These are phyloP conservation scores for Drosophila borborema DNA, from an alignment of 2,888 invertebrate genomes.

Conservation along the genomic window DNA sequence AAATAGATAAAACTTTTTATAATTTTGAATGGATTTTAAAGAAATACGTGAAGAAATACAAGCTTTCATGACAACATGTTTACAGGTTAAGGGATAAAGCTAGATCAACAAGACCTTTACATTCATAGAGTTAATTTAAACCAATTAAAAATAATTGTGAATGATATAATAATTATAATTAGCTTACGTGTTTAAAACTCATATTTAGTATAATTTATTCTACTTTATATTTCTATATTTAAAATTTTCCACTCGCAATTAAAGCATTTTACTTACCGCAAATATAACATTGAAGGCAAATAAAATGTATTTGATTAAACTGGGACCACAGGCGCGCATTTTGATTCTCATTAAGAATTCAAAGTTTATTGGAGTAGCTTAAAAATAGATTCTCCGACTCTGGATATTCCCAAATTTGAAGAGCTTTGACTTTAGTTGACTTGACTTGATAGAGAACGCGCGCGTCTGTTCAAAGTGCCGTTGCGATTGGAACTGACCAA, in stretches of 20 bases:
- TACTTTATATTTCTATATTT: background rate
- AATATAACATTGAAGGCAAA: constrained; percentile 88
- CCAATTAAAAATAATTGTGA: background rate
- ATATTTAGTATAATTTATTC: background rate
- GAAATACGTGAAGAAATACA: no score
- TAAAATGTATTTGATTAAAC: constrained; percentile 87
- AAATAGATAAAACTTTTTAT: no score
- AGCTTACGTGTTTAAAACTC: background rate
- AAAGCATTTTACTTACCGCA: constrained; percentile 86
- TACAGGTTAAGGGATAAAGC: no score
- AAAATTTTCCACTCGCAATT: no score
- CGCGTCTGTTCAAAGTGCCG: constrained; percentile 73
- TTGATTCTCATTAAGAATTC: constrained; percentile 69
- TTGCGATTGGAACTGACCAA: constrained; percentile 82
- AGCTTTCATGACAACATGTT: no score
- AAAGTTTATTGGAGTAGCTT: background rate
- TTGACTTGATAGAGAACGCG: constrained; percentile 18
- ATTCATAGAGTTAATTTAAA: background rate
- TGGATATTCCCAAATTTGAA: constrained; percentile 25
- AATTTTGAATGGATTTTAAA: no score
- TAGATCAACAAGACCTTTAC: background rate
- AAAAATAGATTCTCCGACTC: constrained; percentile 5
- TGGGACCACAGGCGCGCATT: constrained; percentile 86
- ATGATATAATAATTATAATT: background rate
- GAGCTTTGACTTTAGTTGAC: constrained; percentile 1